Evolutionary conservation across 2,113 vertebrate genomes (phyloP).

Genomic region (Calyptommatus sinebrachiatus): DNA sequence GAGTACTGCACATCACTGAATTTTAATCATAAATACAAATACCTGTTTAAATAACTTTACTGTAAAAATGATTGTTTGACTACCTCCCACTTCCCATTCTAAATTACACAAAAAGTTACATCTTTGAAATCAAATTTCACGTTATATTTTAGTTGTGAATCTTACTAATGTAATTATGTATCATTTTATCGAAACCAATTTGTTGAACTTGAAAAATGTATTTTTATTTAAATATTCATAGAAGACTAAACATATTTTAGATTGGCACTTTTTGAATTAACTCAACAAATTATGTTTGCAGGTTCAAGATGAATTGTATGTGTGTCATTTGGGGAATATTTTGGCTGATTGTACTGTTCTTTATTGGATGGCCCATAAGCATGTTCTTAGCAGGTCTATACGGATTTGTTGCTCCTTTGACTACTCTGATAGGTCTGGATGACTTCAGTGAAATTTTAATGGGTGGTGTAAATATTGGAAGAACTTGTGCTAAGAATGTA

Average conservation of each 20-base stretch:
- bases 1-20: too few species aligned
- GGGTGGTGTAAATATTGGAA: constrained; percentile 68
- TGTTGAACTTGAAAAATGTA: background rate
- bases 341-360: constrained; percentile 31
- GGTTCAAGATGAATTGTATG: constrained; percentile 18
- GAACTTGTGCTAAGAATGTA: constrained; percentile 69
- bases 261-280: background rate
- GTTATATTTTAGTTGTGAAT: background rate
- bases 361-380: constrained; percentile 74
- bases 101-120: background rate
- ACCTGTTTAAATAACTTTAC: background rate
- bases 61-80: background rate
- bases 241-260: background rate
- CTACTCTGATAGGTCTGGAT: constrained; percentile 70
- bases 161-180: background rate
- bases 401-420: constrained; percentile 71
- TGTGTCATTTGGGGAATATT: background rate
- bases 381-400: constrained; percentile 69
- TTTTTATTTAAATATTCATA: background rate
- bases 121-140: background rate
- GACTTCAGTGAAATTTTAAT: constrained; percentile 65
- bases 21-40: background rate
- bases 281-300: background rate
- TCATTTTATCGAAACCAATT: background rate
- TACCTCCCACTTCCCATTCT: background rate